Base-by-base conservation (phyloP, 2,888 invertebrate genomes). In the Empis stercorea region DNA sequence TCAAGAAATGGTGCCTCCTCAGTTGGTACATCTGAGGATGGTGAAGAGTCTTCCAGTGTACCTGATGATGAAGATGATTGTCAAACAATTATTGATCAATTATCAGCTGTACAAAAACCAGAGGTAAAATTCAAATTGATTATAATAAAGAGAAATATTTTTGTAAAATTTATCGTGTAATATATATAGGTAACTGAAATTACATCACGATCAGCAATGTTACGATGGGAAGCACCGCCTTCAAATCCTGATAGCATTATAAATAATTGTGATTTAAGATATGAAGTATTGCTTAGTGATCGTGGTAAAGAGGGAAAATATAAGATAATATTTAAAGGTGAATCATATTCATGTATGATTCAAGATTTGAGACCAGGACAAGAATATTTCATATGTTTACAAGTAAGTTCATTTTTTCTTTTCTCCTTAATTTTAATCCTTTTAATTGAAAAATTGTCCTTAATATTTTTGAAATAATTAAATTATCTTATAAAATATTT, bases 291-390 rank as follows among this genome's bases (percentile, higher is more conserved):
- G 52, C 75, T 91, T 52, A 84, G 83, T 58, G 89, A 84, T 61
- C 79, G 79, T 57, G 79, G 77, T 49, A 78, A 85, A 61, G 85
- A 87, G 56, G 85, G 84, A 62, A 81, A 87, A 61, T 89, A 87
- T 70, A 87, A 87, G 72, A 81, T 83, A 52, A 84, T 89, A 54
- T 88, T 87, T 65, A 83, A 80, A 56, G 87, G 88, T 42, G 73
- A 78, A 54, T 82, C 84, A 30, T 74, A 82, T 48, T 82, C 84
- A 40, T 84, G 87, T 70, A 78, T 84, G 57, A 81, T 92, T 52
- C 81, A 86, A 65, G 88, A 91, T 68, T 72, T 92, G 59, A 79
- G 82, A 64, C 91, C 92, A 13, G 87, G 87, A n/a, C 84, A 85
- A 63, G 87, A 87, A 63, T 92, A 91, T 70, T 80, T 83, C 50